These are phyloP conservation scores for Anoncus sp. DNA, from an alignment of 2,888 invertebrate species.

Conservation along the genomic window DNA sequence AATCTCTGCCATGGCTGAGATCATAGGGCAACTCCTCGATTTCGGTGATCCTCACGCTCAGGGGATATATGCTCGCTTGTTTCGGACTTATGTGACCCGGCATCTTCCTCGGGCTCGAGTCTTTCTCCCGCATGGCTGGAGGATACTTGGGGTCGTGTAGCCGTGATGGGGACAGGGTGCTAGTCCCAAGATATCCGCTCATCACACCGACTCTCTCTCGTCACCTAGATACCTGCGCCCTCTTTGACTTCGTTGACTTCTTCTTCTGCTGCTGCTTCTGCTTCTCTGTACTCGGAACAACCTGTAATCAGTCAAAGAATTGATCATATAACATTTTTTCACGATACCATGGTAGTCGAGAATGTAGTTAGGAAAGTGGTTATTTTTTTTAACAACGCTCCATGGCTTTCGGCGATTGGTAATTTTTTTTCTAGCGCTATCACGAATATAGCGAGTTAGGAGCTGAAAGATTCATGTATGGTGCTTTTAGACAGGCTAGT, in stretches of 20 bases:
- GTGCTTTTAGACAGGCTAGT: neutral
- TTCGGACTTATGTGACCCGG: constrained; percentile 89
- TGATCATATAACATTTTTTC: constrained; percentile 11
- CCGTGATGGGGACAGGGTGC: constrained; percentile 83
- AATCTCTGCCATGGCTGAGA: constrained; percentile 83
- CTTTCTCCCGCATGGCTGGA: constrained; percentile 94
- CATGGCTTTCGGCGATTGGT: neutral
- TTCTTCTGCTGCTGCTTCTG: constrained; percentile 60
- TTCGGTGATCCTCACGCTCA: constrained; percentile 86
- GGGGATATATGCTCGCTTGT: constrained; percentile 90
- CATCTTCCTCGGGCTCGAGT: constrained; percentile 96
- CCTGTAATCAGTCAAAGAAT: constrained; percentile 62
- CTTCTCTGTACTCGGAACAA: constrained; percentile 67
- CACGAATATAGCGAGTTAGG: constrained; percentile 19
- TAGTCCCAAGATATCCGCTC: constrained; percentile 81
- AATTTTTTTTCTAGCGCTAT: constrained; percentile 15
- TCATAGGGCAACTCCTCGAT: constrained; percentile 88
- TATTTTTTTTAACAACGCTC: neutral
- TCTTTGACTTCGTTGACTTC: constrained; percentile 28
- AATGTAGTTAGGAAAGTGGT: neutral
- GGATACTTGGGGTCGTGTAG: constrained; percentile 80
- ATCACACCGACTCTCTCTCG: constrained; percentile 77
- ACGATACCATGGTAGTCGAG: neutral
- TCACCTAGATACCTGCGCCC: constrained; percentile 51
- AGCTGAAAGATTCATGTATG: neutral